These are phyloP conservation scores for Ptychoptera contaminata DNA, from an alignment of 2,888 invertebrate species.

Conservation along the genomic window DNA sequence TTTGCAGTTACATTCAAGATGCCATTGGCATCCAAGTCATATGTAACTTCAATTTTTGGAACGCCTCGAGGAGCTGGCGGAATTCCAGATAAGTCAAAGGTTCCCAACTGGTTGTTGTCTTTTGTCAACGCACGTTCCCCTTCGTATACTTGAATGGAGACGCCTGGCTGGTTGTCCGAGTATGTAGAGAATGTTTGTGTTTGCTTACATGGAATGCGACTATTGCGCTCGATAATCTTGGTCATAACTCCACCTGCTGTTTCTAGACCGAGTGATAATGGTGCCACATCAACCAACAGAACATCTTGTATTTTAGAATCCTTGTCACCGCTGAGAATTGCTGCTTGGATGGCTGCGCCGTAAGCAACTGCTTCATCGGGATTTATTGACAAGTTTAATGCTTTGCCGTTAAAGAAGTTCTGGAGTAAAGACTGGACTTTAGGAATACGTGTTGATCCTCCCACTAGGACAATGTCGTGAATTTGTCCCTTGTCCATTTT, in stretches of 20 bases:
- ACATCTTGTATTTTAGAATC: slow-evolving; percentile 61
- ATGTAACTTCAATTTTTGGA: slow-evolving; percentile 77
- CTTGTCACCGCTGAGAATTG: slow-evolving; percentile 50
- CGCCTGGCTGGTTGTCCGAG: slow-evolving; percentile 64
- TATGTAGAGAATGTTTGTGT: slow-evolving; percentile 63
- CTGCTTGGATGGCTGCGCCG: slow-evolving; percentile 60
- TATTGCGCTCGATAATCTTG: slow-evolving; percentile 56
- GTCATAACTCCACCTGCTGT: slow-evolving; percentile 71
- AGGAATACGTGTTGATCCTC: slow-evolving; percentile 66
- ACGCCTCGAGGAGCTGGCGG: slow-evolving; percentile 86
- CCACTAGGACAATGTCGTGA: slow-evolving; percentile 67
- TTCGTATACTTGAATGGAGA: slow-evolving; percentile 57
- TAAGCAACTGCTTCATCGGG: slow-evolving; percentile 72
- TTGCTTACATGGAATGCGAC: slow-evolving; percentile 55
- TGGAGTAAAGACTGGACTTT: slow-evolving; percentile 59
- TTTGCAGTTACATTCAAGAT: slow-evolving; percentile 80
- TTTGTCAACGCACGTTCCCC: slow-evolving; percentile 84
- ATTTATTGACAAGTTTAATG: slow-evolving; percentile 57
- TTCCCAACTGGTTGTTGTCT: slow-evolving; percentile 89
- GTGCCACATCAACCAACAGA: slow-evolving; percentile 50
- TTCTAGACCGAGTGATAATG: slow-evolving; percentile 58
- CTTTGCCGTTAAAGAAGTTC: slow-evolving; percentile 59
- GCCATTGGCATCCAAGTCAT: slow-evolving; percentile 83
- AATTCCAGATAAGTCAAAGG: slow-evolving; percentile 92
- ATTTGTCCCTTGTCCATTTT: slow-evolving; percentile 61